These are phyloP conservation scores for Drosophila melanosoma DNA, from an alignment of 2,888 invertebrate species.

Conservation along the genomic window DNA sequence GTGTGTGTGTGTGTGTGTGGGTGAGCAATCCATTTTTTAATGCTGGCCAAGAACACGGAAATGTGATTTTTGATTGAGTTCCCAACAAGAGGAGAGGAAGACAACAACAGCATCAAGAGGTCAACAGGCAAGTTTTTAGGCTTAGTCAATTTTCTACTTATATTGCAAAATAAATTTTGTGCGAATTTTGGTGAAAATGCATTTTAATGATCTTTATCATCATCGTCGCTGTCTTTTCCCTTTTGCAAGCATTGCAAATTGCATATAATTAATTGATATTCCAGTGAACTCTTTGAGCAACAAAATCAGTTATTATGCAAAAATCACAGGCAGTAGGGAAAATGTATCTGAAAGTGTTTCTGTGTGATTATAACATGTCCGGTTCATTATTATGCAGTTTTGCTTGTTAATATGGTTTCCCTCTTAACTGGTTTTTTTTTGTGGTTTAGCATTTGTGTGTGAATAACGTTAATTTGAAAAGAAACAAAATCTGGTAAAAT, in stretches of 20 bases:
- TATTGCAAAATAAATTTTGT: conserved; percentile 27
- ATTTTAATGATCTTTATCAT: conserved; percentile 13
- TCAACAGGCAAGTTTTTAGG: conserved; percentile 16
- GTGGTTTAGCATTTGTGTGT: neutral
- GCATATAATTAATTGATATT: conserved; percentile 46
- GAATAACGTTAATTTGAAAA: neutral
- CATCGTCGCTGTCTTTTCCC: neutral
- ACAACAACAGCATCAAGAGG: conserved; percentile 25
- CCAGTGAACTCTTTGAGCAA: conserved; percentile 24
- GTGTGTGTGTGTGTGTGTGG: conserved; percentile 22
- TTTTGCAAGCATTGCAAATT: conserved; percentile 15
- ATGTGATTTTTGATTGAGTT: conserved; percentile 81
- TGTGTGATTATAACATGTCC: conserved; percentile 17
- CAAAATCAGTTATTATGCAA: conserved; percentile 43
- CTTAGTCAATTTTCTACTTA: conserved; percentile 42
- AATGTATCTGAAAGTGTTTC: neutral
- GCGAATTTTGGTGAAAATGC: conserved; percentile 22
- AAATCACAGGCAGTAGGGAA: conserved; percentile 25
- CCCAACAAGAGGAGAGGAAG: conserved; percentile 26
- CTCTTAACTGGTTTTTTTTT: conserved; percentile 50
- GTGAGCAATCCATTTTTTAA: conserved; percentile 43
- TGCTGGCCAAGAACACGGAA: conserved; percentile 60
- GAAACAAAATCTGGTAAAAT: neutral
- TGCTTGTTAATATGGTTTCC: conserved; percentile 71
- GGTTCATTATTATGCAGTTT: conserved; percentile 72